Evolutionary conservation across 2,797 vertebrate genomes (phyloP).

Genomic region (Syndactyla subalaris): DNA sequence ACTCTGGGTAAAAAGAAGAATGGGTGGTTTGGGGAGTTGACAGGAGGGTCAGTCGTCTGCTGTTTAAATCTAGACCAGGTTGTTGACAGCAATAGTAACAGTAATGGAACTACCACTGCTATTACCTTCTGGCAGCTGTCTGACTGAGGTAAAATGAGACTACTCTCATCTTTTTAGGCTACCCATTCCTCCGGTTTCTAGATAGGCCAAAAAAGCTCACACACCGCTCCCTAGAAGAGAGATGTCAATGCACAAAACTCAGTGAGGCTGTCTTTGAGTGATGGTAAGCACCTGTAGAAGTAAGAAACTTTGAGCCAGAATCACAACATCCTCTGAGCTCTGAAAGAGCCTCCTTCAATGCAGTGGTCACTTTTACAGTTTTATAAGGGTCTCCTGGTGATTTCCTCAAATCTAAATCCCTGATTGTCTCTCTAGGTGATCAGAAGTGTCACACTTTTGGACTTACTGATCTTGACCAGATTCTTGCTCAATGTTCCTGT

Average conservation of each 20-base stretch:
- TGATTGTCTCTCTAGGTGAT: not conserved
- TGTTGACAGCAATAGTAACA: not conserved
- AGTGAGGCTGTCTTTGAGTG: rapidly evolving
- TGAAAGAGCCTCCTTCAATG: not conserved
- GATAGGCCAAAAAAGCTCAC: not conserved
- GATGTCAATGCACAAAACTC: not conserved
- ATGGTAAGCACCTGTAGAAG: not conserved
- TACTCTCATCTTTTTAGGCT: not conserved
- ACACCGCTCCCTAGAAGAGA: not conserved
- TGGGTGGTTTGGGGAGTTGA: not conserved
- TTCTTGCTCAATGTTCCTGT: not conserved
- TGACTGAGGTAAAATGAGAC: not conserved
- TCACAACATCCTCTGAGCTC: not conserved
- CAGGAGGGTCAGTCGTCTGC: not conserved
- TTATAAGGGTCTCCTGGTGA: not conserved
- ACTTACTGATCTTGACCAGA: not conserved
- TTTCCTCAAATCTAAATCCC: not conserved
- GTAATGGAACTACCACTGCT: not conserved
- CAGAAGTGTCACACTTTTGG: not conserved
- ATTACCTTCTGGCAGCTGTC: not conserved
- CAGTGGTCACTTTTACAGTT: not conserved
- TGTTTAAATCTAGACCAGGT: not conserved
- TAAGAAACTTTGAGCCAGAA: not conserved
- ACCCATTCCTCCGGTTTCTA: not conserved
- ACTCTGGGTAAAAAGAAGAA: not conserved